These are phyloP conservation scores for Thamnophis elegans DNA, from an alignment of 2,797 vertebrate genomes.

Conservation along the genomic window DNA sequence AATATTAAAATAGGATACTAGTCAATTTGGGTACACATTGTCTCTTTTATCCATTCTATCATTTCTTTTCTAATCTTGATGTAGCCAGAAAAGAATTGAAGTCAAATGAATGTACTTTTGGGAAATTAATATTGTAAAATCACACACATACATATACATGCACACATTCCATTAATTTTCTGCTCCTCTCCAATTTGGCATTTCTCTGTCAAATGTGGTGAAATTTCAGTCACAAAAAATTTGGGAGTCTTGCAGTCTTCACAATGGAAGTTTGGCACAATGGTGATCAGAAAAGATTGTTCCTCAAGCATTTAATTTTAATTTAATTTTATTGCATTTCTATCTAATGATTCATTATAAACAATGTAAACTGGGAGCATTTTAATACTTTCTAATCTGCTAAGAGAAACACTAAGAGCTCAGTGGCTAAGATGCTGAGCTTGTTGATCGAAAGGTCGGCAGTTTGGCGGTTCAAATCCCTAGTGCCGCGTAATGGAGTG, in stretches of 20 bases:
- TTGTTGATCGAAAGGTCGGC: too few species aligned
- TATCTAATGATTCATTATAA: background rate
- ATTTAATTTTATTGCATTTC: background rate
- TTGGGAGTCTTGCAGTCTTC: background rate
- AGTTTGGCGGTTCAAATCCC: too few species aligned
- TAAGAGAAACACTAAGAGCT: background rate
- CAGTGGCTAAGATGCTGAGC: too few species aligned
- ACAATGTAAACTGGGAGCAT: background rate
- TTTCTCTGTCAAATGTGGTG: background rate
- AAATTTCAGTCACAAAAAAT: background rate
- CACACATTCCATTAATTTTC: background rate
- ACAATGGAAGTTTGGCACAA: background rate
- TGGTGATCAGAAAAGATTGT: background rate
- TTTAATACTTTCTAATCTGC: background rate
- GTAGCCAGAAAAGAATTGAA: background rate
- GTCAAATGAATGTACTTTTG: background rate
- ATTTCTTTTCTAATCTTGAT: background rate
- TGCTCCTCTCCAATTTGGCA: background rate
- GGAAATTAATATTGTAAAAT: background rate
- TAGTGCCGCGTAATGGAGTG: too few species aligned
- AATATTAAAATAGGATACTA: background rate
- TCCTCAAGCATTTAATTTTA: background rate
- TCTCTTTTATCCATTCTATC: background rate
- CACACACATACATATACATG: background rate
- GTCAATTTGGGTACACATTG: background rate